Base-by-base conservation (phyloP, 2,797 vertebrate genomes). In the Phaenicophaeus curvirostris region DNA sequence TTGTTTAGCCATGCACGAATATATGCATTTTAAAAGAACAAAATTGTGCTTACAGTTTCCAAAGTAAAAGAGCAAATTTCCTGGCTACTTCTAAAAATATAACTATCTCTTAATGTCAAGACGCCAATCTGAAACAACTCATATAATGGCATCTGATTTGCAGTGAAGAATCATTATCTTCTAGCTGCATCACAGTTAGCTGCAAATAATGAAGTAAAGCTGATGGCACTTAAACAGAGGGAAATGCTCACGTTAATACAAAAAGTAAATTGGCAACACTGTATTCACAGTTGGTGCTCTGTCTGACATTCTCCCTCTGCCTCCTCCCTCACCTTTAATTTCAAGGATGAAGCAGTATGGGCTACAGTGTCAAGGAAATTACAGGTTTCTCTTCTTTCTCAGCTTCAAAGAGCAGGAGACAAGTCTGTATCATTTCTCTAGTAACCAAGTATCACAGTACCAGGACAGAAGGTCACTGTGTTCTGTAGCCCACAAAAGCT, bases 81-180 rank as follows among this genome's bases (percentile, higher is more conserved):
- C 91, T 78, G 82, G 42, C 61, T 86, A 73, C 42, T 91, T 86
- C 87, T 95, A 93, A 93, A 96, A 95, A 93, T 94, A 62, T 54
- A 87, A 44, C 48, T 41, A 18, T 83, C 37, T 92, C 19, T 86
- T 93, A 85, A 89, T 90, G 78, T 93, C 74, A 90, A 86, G 63
- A 91, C 69, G 62, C 74, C 92, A 89, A 63, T 94, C 78, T 95
- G 81, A 77, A 92, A 63, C 63, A 89, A 76, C 53, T 90, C 71
- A 30, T 61, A 65, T 69, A 81, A 94, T 79, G 77, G 67, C 41
- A 79, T 88, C 53, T 93, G 78, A 95, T 90, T 96, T 93, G 85
- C n/a, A 87, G 41, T n/a, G 48, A 6, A 3, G 75, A 84, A 80
- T 90, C 68, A 66, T 94, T 91, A 78, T 79, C 68, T 82, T 85